Conservation (phyloP, 2,113 vertebrate genomes). For the Mobula hypostoma region DNA sequence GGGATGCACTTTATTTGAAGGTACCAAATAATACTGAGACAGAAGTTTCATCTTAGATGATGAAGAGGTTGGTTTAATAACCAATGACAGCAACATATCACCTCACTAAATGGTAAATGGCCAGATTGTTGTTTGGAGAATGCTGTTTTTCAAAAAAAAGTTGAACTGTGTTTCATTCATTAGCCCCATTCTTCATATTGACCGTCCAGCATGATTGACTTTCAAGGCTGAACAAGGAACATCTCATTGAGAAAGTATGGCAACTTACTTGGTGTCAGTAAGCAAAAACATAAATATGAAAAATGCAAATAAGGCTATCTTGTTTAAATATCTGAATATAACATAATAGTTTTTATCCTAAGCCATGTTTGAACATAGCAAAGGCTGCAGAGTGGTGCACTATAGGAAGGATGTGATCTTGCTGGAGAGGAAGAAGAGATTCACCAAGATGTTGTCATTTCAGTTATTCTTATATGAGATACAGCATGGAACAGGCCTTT, state of each 20-base stretch:
- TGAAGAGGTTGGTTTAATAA: conserved; percentile 33
- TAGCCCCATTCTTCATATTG: conserved; percentile 22
- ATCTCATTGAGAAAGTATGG: neutral
- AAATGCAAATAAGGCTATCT: no score
- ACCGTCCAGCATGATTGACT: conserved; percentile 6
- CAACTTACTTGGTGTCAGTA: neutral
- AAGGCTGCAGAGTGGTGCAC: no score
- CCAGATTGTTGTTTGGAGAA: conserved; percentile 30
- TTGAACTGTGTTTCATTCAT: conserved; percentile 34
- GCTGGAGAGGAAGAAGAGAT: no score
- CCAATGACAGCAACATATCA: conserved; percentile 21
- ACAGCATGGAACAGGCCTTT: no score
- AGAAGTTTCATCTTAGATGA: conserved; percentile 21
- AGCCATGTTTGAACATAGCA: no score
- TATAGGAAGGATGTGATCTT: no score
- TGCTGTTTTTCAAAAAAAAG: conserved; percentile 14
- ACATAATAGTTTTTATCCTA: no score
- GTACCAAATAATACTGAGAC: conserved; percentile 1
- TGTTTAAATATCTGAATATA: no score
- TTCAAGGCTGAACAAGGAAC: neutral
- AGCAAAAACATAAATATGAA: no score
- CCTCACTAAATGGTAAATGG: conserved; percentile 31
- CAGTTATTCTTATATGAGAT: no score
- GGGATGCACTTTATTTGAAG: neutral
- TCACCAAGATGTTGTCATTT: no score